phyloP scores from a whole-genome alignment of 2,113 vertebrate species.

The Apodemus sylvaticus region DNA sequence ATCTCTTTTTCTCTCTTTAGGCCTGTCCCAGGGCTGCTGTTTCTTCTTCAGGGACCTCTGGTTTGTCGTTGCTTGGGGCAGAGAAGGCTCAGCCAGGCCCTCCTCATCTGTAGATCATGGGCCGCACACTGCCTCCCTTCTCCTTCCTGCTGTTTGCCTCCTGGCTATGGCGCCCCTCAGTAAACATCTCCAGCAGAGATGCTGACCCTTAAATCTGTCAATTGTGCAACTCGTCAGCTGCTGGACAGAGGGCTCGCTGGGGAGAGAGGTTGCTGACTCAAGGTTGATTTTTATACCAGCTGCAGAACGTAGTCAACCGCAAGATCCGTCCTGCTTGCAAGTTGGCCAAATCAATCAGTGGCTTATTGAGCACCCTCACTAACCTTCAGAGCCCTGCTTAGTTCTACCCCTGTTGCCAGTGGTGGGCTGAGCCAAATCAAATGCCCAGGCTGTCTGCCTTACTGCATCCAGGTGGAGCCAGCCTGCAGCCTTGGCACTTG shows the following conservation, averaged over 20 bases:
- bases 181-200: conserved; percentile 47
- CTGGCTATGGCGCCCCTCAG: conserved; percentile 7
- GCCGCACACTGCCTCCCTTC: neutral
- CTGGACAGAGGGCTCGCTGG: neutral
- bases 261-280: conserved; percentile 52
- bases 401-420: neutral
- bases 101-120: neutral
- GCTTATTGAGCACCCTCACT: neutral
- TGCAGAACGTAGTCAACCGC: neutral
- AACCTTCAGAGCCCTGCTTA: conserved; percentile 35
- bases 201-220: conserved; percentile 37
- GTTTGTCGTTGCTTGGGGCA: neutral
- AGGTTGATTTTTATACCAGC: conserved; percentile 38
- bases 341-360: conserved; percentile 6
- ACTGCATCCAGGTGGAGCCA: conserved; percentile 15
- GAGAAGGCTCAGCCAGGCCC: neutral
- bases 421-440: neutral
- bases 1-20: neutral
- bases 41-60: neutral
- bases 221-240: conserved; percentile 20
- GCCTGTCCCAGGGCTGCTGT: neutral
- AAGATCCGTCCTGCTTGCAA: conserved; percentile 23
- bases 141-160: neutral
- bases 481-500: neutral
- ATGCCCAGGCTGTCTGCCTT: neutral